Base-by-base conservation (phyloP, 2,113 vertebrate species). In the Cygnus buccinator region DNA sequence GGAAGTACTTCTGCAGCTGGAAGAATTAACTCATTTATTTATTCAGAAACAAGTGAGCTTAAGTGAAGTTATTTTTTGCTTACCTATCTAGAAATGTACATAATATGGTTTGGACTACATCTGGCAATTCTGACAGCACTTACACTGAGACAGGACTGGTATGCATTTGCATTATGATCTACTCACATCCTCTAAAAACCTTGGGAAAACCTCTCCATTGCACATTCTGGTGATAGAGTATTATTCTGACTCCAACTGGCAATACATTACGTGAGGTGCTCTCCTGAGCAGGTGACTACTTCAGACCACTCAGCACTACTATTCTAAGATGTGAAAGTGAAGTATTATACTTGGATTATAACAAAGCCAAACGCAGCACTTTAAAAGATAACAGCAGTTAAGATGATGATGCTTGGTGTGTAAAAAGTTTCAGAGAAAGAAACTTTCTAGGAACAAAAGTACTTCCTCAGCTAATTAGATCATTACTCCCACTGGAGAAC, bases 391-490 rank as follows among this genome's bases (percentile, higher is more conserved):
- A 61, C 86, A 93, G 83, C 88, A 96, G 89, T 92, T 92, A 84
- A 94, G 91, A 93, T 84, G 83, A 90, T 55, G 73, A 90, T 84
- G 81, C 67, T 70, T 58, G 44, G 95, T 87, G 72, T n/a, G 18
- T 9, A 59, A 41, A 58, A 87, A 85, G 92, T 87, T 90, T 79
- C 87, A 73, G 66, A 81, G 84, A 67, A 66, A 85, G 66, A 90
- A 87, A 54, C 71, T 89, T 87, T 93, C 91, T 89, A 93, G 84
- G 88, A 96, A 94, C 81, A 90, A 57, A 94, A 92, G 54, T 41
- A 70, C 59, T 83, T 94, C 61, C 72, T 85, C 65, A 68, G 61
- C 79, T 90, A 71, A 29, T 84, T 50, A 75, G 52, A 90, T 95
- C 90, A 94, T 65, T 65, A 76, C 66, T 81, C 74, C 33, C 84